Percentiles rank a stretch among this genome's conserved stretches.
These are phyloP conservation scores for Apteryx owenii DNA, from an alignment of 2,113 vertebrate genomes.

Conservation along the genomic window DNA sequence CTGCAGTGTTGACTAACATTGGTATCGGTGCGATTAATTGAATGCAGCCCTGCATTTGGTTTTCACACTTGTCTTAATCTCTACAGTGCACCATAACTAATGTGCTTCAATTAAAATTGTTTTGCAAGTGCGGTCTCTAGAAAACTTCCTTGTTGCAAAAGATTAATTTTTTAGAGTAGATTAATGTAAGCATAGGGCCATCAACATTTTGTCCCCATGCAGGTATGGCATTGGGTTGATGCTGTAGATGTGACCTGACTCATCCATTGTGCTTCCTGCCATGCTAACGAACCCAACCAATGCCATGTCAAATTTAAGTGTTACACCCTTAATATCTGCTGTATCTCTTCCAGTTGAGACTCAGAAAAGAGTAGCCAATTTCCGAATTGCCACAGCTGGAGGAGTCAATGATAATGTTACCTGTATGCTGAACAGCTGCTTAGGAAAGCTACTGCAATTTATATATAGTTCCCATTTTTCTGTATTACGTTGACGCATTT, in stretches of 20 bases:
- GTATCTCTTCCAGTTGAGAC: background rate
- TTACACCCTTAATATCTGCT: background rate
- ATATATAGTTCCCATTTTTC: background rate
- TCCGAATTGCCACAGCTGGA: background rate
- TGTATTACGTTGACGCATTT: background rate
- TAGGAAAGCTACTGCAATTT: background rate
- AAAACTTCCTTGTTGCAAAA: slow-evolving; percentile 12
- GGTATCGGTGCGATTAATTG: background rate
- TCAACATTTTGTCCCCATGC: background rate
- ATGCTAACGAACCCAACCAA: background rate
- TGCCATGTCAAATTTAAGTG: background rate
- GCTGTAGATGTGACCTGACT: background rate
- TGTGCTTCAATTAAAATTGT: slow-evolving; percentile 11
- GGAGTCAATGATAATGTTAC: background rate
- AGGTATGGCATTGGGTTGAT: background rate
- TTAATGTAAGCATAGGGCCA: background rate
- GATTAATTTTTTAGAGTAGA: background rate
- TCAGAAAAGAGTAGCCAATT: slow-evolving; percentile 2
- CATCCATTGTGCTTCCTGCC: background rate
- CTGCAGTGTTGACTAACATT: slow-evolving; percentile 13
- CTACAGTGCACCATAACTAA: background rate
- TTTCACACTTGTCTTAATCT: slow-evolving; percentile 26
- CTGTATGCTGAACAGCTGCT: background rate
- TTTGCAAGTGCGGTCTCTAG: background rate
- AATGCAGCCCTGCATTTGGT: background rate